phyloP scores from a whole-genome alignment of 2,113 vertebrate genomes.

The Uria aalge region DNA sequence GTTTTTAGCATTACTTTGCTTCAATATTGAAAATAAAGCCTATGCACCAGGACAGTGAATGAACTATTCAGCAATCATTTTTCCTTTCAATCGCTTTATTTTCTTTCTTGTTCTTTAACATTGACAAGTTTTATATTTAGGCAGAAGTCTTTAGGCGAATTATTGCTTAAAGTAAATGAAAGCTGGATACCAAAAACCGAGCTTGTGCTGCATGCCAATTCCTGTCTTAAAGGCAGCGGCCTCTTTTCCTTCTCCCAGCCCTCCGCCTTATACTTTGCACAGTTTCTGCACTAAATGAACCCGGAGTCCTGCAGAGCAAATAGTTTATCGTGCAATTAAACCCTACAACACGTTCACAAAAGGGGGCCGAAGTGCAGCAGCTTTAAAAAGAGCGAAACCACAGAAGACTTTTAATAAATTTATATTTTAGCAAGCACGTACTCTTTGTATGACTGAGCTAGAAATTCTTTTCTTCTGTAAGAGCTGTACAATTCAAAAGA shows the following conservation, averaged over 20 bases:
- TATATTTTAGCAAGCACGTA: neutral
- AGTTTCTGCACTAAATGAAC: neutral
- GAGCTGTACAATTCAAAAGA: neutral
- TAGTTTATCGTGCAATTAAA: neutral
- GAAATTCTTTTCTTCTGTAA: neutral
- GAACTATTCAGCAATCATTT: constrained; percentile 9
- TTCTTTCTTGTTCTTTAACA: constrained; percentile 19
- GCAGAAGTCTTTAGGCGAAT: neutral
- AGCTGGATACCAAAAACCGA: neutral
- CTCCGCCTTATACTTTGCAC: neutral
- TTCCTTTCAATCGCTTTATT: neutral
- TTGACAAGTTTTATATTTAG: neutral
- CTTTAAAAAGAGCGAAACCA: neutral
- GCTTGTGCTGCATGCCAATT: neutral
- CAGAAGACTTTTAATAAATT: neutral
- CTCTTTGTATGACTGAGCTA: neutral
- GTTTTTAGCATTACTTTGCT: constrained; percentile 13
- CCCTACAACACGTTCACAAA: neutral
- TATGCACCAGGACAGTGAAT: neutral
- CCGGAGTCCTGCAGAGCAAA: neutral
- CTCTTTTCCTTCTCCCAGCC: neutral
- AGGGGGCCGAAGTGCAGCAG: neutral
- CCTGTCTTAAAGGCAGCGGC: neutral
- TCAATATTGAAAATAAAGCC: constrained; percentile 29
- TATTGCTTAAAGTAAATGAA: constrained; percentile 15